A percentile compares a stretch with the other conserved stretches of the same genome.
phyloP scores from a whole-genome alignment of 2,888 invertebrate genomes.

The Monopis laevigella region DNA sequence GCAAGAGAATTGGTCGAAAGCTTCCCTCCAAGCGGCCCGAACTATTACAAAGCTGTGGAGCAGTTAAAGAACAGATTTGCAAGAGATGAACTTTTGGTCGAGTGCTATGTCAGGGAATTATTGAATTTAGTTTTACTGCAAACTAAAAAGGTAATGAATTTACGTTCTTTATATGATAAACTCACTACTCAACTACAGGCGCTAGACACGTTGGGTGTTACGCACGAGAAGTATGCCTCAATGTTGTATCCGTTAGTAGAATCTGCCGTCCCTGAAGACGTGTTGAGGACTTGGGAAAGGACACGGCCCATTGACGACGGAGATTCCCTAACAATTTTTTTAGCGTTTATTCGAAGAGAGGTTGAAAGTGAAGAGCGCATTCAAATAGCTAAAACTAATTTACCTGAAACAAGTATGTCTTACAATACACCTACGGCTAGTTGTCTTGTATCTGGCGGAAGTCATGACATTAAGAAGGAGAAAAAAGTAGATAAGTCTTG shows the following conservation, averaged over 20 bases:
- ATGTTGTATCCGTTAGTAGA: too few species aligned
- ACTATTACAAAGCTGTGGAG: too few species aligned
- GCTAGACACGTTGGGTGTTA: too few species aligned
- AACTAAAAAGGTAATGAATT: not conserved
- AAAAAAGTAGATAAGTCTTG: not conserved
- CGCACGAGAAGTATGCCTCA: too few species aligned
- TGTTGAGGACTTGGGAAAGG: too few species aligned
- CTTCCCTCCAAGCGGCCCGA: too few species aligned
- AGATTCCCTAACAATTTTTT: not conserved
- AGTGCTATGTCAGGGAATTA: too few species aligned
- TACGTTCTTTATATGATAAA: not conserved
- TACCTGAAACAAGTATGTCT: not conserved
- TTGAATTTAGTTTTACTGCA: constrained; percentile 1
- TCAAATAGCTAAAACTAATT: not conserved
- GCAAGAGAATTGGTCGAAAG: too few species aligned
- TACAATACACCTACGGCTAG: not conserved
- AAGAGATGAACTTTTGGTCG: too few species aligned
- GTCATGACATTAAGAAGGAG: not conserved
- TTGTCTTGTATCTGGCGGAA: not conserved
- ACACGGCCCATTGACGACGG: not conserved
- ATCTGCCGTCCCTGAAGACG: too few species aligned
- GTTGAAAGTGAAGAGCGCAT: constrained; percentile 1
- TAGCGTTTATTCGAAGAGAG: not conserved
- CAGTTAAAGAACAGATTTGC: too few species aligned
- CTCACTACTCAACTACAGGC: not conserved